Percentiles rank a stretch among this genome's conserved stretches.
Evolutionary conservation across 1,140 invertebrate genomes (phyloP).

Genomic region (Ridgeia piscesae): DNA sequence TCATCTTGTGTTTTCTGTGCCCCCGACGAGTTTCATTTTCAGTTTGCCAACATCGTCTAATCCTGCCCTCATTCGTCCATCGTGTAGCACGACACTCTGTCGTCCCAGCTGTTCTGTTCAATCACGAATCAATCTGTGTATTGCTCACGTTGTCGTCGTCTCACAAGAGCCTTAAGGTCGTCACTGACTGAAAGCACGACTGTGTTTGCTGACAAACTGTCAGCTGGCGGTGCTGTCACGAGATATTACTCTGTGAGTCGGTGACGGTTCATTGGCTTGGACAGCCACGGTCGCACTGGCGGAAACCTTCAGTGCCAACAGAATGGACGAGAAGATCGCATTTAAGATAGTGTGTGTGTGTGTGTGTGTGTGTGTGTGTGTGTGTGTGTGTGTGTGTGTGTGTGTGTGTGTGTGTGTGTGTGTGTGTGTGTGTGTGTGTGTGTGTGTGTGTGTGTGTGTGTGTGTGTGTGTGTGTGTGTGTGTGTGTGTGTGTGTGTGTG

Average conservation of each 20-base stretch:
- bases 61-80: background rate
- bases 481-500: background rate
- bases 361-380: constrained; percentile 3
- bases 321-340: background rate
- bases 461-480: background rate
- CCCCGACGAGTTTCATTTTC: background rate
- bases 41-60: background rate
- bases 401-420: background rate
- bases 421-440: background rate
- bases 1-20: background rate
- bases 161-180: background rate
- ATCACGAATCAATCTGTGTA: background rate
- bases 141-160: background rate
- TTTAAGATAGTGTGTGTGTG: background rate
- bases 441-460: background rate
- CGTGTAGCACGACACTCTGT: background rate
- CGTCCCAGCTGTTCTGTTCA: background rate
- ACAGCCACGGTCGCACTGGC: no score
- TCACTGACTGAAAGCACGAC: background rate
- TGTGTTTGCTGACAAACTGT: background rate
- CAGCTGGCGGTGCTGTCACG: background rate
- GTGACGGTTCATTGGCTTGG: background rate
- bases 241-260: background rate
- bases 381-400: background rate
- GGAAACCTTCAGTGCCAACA: background rate